phyloP scores from a whole-genome alignment of 2,888 invertebrate genomes.

The Caenorhabditis sulstoni region DNA sequence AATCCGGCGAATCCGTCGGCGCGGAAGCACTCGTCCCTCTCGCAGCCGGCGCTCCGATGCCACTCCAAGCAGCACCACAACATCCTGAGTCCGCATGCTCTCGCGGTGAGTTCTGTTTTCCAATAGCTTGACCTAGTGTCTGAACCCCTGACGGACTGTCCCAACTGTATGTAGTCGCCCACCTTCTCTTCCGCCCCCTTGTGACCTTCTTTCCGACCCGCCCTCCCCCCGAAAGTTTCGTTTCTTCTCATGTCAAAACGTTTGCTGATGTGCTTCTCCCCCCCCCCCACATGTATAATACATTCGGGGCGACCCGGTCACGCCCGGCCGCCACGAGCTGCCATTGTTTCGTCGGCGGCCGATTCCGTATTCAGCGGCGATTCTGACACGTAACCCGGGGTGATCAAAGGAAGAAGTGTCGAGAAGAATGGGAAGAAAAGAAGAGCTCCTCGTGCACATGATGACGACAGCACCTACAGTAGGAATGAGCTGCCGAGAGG shows the following conservation, averaged over 20 bases:
- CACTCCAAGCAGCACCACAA: conserved; percentile 62
- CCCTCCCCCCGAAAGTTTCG: background rate
- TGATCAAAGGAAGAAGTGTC: conserved; percentile 19
- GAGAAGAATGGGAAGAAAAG: background rate
- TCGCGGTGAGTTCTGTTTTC: conserved; percentile 57
- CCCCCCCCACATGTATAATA: conserved; percentile 11
- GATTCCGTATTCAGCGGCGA: conserved; percentile 7
- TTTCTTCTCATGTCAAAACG: background rate
- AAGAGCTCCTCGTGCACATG: conserved; percentile 2
- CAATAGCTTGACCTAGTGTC: background rate
- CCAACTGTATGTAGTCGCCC: background rate
- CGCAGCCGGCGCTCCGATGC: conserved; percentile 48
- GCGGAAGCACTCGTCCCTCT: conserved; percentile 59
- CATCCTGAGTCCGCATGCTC: conserved; percentile 64
- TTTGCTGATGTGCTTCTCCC: conserved; percentile 10
- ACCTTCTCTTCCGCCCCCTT: background rate
- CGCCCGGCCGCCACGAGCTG: background rate
- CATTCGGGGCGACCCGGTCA: conserved; percentile 1
- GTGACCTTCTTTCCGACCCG: background rate
- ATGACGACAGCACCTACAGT: background rate
- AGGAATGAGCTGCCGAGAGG: background rate
- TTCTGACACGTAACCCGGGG: conserved; percentile 21
- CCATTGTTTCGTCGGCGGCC: conserved; percentile 5
- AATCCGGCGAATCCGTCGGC: conserved; percentile 29
- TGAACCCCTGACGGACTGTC: no score